Evolutionary conservation across 1,140 invertebrate species (phyloP), one percentile per base, ranked within the genome.

Genomic region (Apis laboriosa): DNA sequence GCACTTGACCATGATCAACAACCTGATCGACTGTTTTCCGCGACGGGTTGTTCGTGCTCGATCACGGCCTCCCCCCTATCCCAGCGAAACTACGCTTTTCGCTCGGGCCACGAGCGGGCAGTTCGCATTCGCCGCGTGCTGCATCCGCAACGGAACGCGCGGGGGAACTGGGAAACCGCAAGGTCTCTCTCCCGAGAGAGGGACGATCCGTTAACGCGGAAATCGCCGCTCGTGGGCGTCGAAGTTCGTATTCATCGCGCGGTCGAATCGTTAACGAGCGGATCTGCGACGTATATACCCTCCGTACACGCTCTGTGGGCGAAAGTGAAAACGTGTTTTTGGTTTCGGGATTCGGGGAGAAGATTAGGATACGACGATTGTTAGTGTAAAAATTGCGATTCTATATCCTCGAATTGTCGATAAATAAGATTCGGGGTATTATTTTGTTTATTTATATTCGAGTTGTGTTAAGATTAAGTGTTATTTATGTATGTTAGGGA

Each of bases 241-340:
- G 64, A 79, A 80, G 71, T 86, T 87, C 80, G 75, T 85, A 86
- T 86, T 87, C 77, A 80, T 80, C 73, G 70, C 61, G 85, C 85
- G 79, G 76, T 88, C 53, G 72, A 83, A 83, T 83, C 73, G 66
- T 79, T 84, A 84, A 88, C 78, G 66, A 84, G 77, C 76, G 51
- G 72, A 86, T 86, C 74, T 68, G 76, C 63, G 28, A 72, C 49
- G n/a, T 58, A 34, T 58, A 24, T 49, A 43, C 34, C 15, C 34
- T 43, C 5, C n/a, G 24, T 58, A 15, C 24, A 58, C 66, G 0
- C 66, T 53, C 8, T 34, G 1, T 7, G 17, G 17, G n/a, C 7
- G 53, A 80, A 80, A 80, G 28, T 56, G 60, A 75, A n/a, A 51
- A 74, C 19, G 12, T 17, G 15, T 15, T 28, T 63, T 28, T 63